Conservation (phyloP, 2,888 invertebrate genomes). For the Philaethria dido region DNA sequence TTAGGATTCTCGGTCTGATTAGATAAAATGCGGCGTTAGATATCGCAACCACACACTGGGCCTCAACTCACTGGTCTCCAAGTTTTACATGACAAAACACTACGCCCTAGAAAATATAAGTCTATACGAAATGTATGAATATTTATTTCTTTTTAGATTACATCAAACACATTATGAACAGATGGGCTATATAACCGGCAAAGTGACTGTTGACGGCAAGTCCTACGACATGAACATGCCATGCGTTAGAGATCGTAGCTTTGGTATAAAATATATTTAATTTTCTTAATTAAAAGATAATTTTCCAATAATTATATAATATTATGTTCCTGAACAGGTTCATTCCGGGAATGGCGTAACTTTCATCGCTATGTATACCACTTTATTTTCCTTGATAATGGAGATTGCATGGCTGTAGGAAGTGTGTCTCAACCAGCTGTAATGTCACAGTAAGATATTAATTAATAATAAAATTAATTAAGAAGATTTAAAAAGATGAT, state of each 20-base stretch:
- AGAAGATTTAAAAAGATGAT: too few species aligned
- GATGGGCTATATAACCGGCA: constrained; percentile 85
- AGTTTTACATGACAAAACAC: too few species aligned
- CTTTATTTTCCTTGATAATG: constrained; percentile 87
- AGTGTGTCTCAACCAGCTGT: constrained; percentile 86
- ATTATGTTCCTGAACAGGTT: constrained; percentile 60
- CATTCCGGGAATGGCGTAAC: constrained; percentile 86
- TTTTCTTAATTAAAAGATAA: not conserved
- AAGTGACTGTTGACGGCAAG: constrained; percentile 79
- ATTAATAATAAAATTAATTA: not conserved
- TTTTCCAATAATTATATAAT: too few species aligned
- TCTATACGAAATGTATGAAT: constrained; percentile 11
- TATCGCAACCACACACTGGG: too few species aligned
- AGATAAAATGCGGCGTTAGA: too few species aligned
- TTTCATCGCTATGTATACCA: constrained; percentile 88
- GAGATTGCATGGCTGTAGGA: constrained; percentile 86
- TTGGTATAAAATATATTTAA: constrained; percentile 68
- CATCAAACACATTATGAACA: constrained; percentile 92
- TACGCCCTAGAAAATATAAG: too few species aligned
- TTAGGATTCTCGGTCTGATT: too few species aligned
- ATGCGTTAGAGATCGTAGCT: constrained; percentile 88
- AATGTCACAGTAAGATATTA: constrained; percentile 79
- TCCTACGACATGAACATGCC: constrained; percentile 79
- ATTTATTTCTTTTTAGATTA: constrained; percentile 69
- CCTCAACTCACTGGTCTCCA: too few species aligned